A percentile compares a stretch with the other conserved stretches of the same genome.
phyloP scores from a whole-genome alignment of 2,888 invertebrate genomes.

The Lathronympha strigana region DNA sequence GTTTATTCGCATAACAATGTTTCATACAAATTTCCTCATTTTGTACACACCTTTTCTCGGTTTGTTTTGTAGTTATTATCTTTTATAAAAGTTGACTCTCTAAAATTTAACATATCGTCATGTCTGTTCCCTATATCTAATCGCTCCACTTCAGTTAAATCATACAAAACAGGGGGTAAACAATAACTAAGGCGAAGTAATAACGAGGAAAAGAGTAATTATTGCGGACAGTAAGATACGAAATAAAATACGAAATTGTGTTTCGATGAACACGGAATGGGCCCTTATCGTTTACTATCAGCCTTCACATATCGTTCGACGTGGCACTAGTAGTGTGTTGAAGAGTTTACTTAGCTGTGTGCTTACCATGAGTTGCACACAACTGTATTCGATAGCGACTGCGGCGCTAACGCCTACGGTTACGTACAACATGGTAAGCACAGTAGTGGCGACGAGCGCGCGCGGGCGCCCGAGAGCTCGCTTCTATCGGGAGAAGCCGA shows the following conservation, averaged over 20 bases:
- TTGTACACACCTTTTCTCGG: constrained; percentile 83
- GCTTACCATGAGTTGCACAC: too few relatives aligned
- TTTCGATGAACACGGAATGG: constrained; percentile 76
- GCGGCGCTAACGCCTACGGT: too few relatives aligned
- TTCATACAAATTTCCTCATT: constrained; percentile 84
- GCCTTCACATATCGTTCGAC: constrained; percentile 68
- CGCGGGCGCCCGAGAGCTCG: not conserved
- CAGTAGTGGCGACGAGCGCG: not conserved
- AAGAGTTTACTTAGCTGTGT: constrained; percentile 50
- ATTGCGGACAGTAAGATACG: constrained; percentile 70
- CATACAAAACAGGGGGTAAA: constrained; percentile 68
- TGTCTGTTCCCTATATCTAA: constrained; percentile 83
- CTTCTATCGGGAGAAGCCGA: not conserved
- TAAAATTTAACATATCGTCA: constrained; percentile 83
- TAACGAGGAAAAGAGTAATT: constrained; percentile 72
- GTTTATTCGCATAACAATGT: constrained; percentile 85
- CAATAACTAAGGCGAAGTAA: constrained; percentile 76
- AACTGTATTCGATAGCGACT: too few relatives aligned
- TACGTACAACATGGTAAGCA: too few relatives aligned
- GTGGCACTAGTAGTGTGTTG: constrained; percentile 59
- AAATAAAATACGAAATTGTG: constrained; percentile 75
- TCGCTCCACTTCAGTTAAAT: constrained; percentile 78
- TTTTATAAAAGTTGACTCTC: constrained; percentile 84
- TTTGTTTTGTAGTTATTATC: constrained; percentile 79
- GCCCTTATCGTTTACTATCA: constrained; percentile 68